These are phyloP conservation scores for Latrodectus hesperus DNA, from an alignment of 2,888 invertebrate genomes.

Conservation along the genomic window DNA sequence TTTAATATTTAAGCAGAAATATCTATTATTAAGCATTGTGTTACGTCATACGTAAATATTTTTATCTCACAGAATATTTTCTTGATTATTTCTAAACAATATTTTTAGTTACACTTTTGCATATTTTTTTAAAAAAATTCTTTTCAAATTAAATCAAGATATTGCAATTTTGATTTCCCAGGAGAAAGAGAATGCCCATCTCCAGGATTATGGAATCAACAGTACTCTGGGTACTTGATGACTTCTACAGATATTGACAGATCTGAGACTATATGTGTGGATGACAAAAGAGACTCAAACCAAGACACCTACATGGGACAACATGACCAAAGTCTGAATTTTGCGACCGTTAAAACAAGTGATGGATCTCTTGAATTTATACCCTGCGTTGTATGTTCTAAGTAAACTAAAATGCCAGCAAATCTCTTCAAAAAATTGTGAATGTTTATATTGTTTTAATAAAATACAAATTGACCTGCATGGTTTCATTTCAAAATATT, in stretches of 20 bases:
- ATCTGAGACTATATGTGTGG: slow-evolving; percentile 31
- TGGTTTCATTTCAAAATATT: too few species aligned
- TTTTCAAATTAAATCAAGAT: not conserved
- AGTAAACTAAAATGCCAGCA: slow-evolving; percentile 1
- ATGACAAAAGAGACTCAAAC: slow-evolving; percentile 13
- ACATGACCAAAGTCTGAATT: slow-evolving; percentile 36
- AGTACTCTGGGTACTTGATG: slow-evolving; percentile 37
- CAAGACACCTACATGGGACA: slow-evolving; percentile 13
- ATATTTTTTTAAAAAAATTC: not conserved
- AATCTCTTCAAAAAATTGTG: too few species aligned
- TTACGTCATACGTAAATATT: too few species aligned
- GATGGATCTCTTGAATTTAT: slow-evolving; percentile 7
- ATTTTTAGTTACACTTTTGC: too few species aligned
- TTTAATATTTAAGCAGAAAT: too few species aligned
- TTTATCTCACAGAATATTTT: too few species aligned
- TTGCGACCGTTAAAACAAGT: not conserved
- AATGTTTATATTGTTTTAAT: too few species aligned
- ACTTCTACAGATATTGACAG: slow-evolving; percentile 8
- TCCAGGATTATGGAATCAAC: slow-evolving; percentile 10
- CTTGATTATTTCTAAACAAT: too few species aligned
- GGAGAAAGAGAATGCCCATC: slow-evolving; percentile 35
- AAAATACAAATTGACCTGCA: too few species aligned
- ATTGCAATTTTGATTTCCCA: not conserved
- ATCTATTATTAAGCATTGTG: too few species aligned
- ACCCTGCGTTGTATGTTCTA: slow-evolving; percentile 46